These are phyloP conservation scores for Tetrax tetrax DNA, from an alignment of 2,113 vertebrate species.

Conservation along the genomic window DNA sequence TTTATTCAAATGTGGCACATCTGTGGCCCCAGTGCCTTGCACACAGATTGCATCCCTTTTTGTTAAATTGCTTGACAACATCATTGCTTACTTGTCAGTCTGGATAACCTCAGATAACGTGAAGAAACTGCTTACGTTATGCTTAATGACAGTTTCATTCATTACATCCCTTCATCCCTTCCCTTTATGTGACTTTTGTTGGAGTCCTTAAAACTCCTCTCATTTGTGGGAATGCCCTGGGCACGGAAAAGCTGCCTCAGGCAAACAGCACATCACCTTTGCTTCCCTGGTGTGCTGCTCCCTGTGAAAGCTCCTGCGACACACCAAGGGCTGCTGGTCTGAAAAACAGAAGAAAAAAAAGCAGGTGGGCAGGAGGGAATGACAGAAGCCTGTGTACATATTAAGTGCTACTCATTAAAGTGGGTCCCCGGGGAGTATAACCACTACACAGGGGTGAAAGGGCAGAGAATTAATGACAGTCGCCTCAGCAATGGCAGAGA, in stretches of 20 bases:
- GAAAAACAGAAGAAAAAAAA: neutral
- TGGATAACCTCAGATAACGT: slow-evolving; percentile 11
- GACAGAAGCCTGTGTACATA: neutral
- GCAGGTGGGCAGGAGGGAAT: neutral
- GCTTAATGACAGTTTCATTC: slow-evolving; percentile 57
- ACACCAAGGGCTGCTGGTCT: neutral
- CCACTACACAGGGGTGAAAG: neutral
- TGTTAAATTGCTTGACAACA: slow-evolving; percentile 47
- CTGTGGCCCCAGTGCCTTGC: neutral
- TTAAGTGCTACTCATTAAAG: neutral
- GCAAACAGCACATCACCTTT: slow-evolving; percentile 29
- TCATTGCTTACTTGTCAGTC: slow-evolving; percentile 57
- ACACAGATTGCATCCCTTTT: slow-evolving; percentile 39
- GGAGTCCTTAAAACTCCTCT: slow-evolving; percentile 24
- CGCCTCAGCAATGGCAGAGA: neutral
- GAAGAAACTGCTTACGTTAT: slow-evolving; percentile 41
- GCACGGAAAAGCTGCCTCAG: slow-evolving; percentile 5
- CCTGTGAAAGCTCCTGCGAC: slow-evolving; percentile 17
- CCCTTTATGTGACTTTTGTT: slow-evolving; percentile 39
- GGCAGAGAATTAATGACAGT: neutral
- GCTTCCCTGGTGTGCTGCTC: neutral
- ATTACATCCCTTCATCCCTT: slow-evolving; percentile 26
- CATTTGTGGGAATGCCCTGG: slow-evolving; percentile 7
- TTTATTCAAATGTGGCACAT: neutral
- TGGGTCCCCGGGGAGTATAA: neutral